These are phyloP conservation scores for Orientallactaga bullata DNA, from an alignment of 2,113 vertebrate genomes.

Conservation along the genomic window DNA sequence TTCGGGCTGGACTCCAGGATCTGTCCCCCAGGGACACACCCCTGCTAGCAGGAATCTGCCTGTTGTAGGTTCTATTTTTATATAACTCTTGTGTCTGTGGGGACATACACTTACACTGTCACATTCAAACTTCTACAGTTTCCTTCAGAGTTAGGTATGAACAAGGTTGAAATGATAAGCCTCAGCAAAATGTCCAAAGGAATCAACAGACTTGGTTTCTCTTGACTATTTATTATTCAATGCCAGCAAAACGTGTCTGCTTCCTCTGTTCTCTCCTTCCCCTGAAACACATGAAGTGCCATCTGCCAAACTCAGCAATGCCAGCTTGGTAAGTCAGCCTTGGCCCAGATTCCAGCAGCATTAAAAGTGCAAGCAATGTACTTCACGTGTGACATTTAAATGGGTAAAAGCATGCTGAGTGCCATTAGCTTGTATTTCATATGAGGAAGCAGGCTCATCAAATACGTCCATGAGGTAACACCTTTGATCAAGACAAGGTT, in stretches of 20 bases:
- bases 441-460: slow-evolving; percentile 44
- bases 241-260: neutral
- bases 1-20: too few relatives aligned
- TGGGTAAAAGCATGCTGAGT: slow-evolving; percentile 21
- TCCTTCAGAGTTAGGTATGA: neutral
- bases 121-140: too few relatives aligned
- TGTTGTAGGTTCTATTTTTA: too few relatives aligned
- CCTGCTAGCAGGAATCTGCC: too few relatives aligned
- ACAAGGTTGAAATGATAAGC: neutral
- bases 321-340: neutral
- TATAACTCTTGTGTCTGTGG: too few relatives aligned
- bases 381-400: slow-evolving; percentile 11
- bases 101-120: too few relatives aligned
- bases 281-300: neutral
- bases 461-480: slow-evolving; percentile 16
- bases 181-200: neutral
- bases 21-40: too few relatives aligned
- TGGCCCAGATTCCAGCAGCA: neutral
- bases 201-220: neutral
- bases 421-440: slow-evolving; percentile 5
- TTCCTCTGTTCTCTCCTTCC: neutral
- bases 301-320: neutral
- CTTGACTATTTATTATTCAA: neutral
- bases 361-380: neutral
- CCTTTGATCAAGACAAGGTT: slow-evolving; percentile 58